phyloP scores from a whole-genome alignment of 2,113 vertebrate species.

The Cryptotis parvus region DNA sequence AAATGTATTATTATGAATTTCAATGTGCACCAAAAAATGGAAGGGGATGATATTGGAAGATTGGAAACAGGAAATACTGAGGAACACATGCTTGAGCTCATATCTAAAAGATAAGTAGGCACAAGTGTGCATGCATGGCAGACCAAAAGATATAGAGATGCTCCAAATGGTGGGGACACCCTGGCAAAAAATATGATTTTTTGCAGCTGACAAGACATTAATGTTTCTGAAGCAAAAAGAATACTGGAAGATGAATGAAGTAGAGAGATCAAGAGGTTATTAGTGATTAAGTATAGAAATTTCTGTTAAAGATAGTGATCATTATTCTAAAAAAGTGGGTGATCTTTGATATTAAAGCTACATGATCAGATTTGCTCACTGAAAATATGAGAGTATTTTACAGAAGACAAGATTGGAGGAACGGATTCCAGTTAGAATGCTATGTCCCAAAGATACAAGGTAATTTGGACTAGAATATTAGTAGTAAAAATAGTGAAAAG shows the following conservation, averaged over 20 bases:
- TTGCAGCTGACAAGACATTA: not conserved
- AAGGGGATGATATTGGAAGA: slow-evolving; percentile 8
- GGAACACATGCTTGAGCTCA: slow-evolving; percentile 17
- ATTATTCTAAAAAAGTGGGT: not conserved
- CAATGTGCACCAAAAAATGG: not conserved
- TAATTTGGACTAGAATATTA: not conserved
- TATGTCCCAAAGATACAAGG: not conserved
- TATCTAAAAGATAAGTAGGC: slow-evolving; percentile 21
- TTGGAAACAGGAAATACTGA: slow-evolving; percentile 28
- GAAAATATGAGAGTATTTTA: slow-evolving; percentile 18
- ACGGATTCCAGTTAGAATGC: not conserved
- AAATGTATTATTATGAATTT: not conserved
- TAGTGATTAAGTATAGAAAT: not conserved
- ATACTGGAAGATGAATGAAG: not conserved
- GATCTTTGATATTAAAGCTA: not conserved
- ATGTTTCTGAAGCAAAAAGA: not conserved
- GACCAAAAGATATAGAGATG: not conserved
- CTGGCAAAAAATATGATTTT: not conserved
- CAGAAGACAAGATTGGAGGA: not conserved
- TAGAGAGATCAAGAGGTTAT: not conserved
- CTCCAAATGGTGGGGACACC: not conserved
- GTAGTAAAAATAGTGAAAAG: slow-evolving; percentile 5
- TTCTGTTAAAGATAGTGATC: slow-evolving; percentile 1
- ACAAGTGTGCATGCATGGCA: not conserved
- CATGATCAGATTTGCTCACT: not conserved